Evolutionary conservation across 1,140 invertebrate species (phyloP), one percentile per base, ranked within the genome.

Genomic region (Paramacrobiotus metropolitanus): DNA sequence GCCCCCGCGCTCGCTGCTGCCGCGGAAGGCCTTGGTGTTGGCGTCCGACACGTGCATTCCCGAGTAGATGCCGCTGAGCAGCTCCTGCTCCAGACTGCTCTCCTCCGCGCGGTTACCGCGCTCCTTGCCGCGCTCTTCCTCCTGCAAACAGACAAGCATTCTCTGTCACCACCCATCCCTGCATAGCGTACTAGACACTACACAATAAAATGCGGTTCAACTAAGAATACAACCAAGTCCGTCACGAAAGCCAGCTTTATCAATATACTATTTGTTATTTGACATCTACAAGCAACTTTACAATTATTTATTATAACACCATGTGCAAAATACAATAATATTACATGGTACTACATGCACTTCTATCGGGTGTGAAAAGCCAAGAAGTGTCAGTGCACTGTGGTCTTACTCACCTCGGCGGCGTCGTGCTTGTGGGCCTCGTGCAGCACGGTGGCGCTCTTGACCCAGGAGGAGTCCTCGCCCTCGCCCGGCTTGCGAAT

Each of bases 401-500:
- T n/a, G n/a, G n/a, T n/a, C n/a, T 40, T n/a, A 15, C 34, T 40
- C 9, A 40, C 34, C 34, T 40, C 9, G 9, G 9, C 34, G 34
- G n/a, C 34, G 34, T 40, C 9, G n/a, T 15, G 9, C 34, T 40
- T 40, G 9, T 40, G 9, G 9, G 34, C 9, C n/a, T 40, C 34
- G n/a, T 15, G n/a, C 48, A 87, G 74, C 66, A 81, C 79, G 66
- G 86, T 85, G 79, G 89, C 85, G 68, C 91, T 91, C 72, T 91
- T 90, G 87, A 87, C 91, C 72, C 88, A 85, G 55, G 82, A 81
- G 45, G 82, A 77, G 71, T 90, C 86, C 70, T 91, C 87, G 34
- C 88, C 88, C 76, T 93, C 87, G 44, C 87, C 87, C 61, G 88
- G 85, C 74, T 90, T 89, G 62, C 88, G 81, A 65, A 90, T 73